Evolutionary conservation across 1,140 invertebrate species (phyloP), one percentile per base, ranked within the genome.

Genomic region (Polypedilum vanderplanki): DNA sequence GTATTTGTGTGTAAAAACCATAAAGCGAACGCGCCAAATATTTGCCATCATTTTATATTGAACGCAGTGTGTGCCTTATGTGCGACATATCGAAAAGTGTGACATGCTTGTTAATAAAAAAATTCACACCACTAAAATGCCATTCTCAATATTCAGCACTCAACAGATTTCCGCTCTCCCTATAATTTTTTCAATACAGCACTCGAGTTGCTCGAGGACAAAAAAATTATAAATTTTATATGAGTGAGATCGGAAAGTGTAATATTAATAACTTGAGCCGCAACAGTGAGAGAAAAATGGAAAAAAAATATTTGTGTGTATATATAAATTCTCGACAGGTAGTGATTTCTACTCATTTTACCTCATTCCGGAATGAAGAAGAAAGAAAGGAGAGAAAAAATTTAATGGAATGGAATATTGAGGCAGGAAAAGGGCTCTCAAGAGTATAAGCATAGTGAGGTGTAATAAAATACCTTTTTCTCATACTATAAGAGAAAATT

Each of bases 401-500:
- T 15, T 57, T 57, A 57, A 57, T 57, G 46, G 46, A 57, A 57
- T 57, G 46, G 46, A 57, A 57, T 57, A 57, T 57, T 57, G 46
- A 57, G 46, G 46, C n/a, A 33, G 46, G 46, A 57, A 57, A 57
- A 57, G 24, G 46, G 46, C 46, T 57, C 46, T 57, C 46, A 3
- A 15, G n/a, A n/a, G 46, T n/a, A 57, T 57, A 12, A 12, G 46
- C 46, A 12, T 57, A 12, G n/a, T 57, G 12, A n/a, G n/a, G 46
- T 57, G 46, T 57, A 57, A 57, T 57, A 57, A 57, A 57, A 57
- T 57, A 57, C 46, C 10, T 57, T 57, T 57, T 57, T 57, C n/a
- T 46, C 15, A 33, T 33, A 33, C 24, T 33, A 3, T 33, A 33
- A 3, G 24, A 33, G n/a, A 57, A 57, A 57, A 57, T 15, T 57